phyloP scores from a whole-genome alignment of 1,140 invertebrate genomes.

The Limonius californicus region DNA sequence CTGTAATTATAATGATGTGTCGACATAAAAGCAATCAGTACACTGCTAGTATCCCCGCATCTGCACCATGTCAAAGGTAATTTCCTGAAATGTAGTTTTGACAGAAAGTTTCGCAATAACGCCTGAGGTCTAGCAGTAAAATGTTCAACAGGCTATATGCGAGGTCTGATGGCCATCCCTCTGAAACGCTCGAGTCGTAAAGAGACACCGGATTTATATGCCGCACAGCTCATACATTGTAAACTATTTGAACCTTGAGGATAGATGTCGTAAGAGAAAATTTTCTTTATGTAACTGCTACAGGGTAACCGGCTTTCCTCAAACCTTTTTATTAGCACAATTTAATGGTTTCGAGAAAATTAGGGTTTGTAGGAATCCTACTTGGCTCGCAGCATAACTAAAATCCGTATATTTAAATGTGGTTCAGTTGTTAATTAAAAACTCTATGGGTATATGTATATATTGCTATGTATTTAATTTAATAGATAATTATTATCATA shows the following conservation, averaged over 20 bases:
- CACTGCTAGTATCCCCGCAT: neutral
- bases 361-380: no score
- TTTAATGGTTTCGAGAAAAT: no score
- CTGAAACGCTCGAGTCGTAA: constrained; percentile 21
- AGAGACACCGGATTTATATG: constrained; percentile 22
- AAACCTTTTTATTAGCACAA: no score
- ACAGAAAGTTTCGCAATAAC: constrained; percentile 22
- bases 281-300: neutral
- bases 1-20: neutral
- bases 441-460: no score
- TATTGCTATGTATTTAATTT: no score
- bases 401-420: no score
- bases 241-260: constrained; percentile 21
- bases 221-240: constrained; percentile 6
- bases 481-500: no score
- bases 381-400: no score
- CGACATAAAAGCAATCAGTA: neutral
- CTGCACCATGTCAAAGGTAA: constrained; percentile 17
- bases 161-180: constrained; percentile 15
- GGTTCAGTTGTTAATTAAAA: no score
- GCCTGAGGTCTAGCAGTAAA: constrained; percentile 20
- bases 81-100: constrained; percentile 21
- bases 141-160: constrained; percentile 26
- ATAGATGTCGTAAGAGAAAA: constrained; percentile 9
- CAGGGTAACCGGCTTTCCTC: no score